These are phyloP conservation scores for Mimas tiliae DNA, from an alignment of 2,888 invertebrate species.

Conservation along the genomic window DNA sequence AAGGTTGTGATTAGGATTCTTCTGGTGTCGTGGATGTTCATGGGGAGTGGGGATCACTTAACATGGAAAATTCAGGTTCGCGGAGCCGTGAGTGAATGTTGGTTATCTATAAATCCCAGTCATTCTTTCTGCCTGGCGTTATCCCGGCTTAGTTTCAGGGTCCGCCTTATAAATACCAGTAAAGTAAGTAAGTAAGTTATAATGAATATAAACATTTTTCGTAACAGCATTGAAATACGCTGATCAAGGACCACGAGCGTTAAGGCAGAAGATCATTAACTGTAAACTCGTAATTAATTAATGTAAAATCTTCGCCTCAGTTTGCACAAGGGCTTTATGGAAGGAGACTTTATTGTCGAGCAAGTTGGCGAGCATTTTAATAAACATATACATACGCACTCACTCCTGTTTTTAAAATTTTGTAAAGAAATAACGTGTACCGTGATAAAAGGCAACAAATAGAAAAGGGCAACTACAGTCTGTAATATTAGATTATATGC, in stretches of 20 bases:
- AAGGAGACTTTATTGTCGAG: neutral
- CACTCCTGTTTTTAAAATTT: neutral
- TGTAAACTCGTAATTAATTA: slow-evolving; percentile 35
- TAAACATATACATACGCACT: neutral
- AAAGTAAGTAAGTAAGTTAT: neutral
- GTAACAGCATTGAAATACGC: slow-evolving; percentile 8
- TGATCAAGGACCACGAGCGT: slow-evolving; percentile 15
- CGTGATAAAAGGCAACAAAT: too few relatives aligned
- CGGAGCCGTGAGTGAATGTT: too few relatives aligned
- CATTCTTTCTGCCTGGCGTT: too few relatives aligned
- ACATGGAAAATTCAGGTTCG: too few relatives aligned
- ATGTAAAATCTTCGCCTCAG: slow-evolving; percentile 28
- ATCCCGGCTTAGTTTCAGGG: too few relatives aligned
- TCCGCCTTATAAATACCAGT: too few relatives aligned
- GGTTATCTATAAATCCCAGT: too few relatives aligned
- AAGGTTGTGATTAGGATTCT: too few relatives aligned
- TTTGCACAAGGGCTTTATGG: slow-evolving; percentile 7
- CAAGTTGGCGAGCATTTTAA: neutral
- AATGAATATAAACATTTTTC: neutral
- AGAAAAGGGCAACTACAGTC: too few relatives aligned
- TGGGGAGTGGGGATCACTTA: neutral
- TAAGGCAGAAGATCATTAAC: slow-evolving; percentile 30
- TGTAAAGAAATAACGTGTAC: too few relatives aligned
- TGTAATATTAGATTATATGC: too few relatives aligned
- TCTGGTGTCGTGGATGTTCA: too few relatives aligned